Conservation (phyloP, 2,888 invertebrate species). For the Malacosoma neustria region DNA sequence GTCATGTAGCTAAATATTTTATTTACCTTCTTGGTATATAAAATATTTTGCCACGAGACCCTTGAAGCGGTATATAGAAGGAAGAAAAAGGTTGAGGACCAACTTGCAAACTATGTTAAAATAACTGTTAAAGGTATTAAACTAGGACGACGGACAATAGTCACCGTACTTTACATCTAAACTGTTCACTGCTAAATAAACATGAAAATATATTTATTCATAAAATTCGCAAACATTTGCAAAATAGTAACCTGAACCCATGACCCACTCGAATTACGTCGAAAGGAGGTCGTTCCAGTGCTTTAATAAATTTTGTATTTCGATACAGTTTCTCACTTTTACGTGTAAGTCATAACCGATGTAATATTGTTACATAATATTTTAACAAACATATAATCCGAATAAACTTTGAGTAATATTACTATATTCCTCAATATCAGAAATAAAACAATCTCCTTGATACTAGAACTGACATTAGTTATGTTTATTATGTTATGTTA, state of each 20-base stretch:
- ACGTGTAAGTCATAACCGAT: conserved; percentile 1
- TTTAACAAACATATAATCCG: no score
- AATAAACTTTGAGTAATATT: no score
- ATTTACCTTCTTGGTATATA: no score
- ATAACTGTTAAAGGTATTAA: neutral
- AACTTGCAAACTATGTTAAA: neutral
- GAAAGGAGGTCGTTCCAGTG: conserved; percentile 6
- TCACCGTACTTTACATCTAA: neutral
- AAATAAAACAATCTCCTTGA: no score
- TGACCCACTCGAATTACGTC: conserved; percentile 1
- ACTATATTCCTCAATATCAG: no score
- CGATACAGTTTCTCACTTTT: conserved; percentile 5
- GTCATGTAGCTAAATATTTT: no score
- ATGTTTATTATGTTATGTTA: no score
- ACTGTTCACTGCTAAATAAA: neutral
- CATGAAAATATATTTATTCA: conserved; percentile 5
- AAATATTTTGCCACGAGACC: no score
- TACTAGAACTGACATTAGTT: no score
- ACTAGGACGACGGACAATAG: neutral
- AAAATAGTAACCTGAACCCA: conserved; percentile 1
- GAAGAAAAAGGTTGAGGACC: no score
- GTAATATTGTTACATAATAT: conserved; percentile 8
- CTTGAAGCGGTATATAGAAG: no score
- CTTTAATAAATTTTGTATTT: conserved; percentile 4
- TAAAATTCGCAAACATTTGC: conserved; percentile 5